Evolutionary conservation across 92 coral and sea anemone genomes (phyloP).

Genomic region (Anthopleura xanthogrammica): DNA sequence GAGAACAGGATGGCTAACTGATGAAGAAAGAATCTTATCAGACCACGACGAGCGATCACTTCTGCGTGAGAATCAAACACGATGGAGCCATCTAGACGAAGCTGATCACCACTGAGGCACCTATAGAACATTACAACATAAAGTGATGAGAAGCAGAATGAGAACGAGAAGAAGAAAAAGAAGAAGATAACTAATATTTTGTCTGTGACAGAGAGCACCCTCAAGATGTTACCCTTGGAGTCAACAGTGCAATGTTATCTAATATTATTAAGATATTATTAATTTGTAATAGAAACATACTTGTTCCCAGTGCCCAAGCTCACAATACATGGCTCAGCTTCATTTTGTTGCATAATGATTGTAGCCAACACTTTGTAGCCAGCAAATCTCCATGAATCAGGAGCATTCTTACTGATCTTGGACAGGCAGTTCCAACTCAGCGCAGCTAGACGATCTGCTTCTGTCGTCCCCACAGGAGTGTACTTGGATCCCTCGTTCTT

Average conservation of each 20-base stretch:
- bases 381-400: conserved; percentile 81
- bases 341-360: conserved; percentile 64
- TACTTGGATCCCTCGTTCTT: conserved; percentile 43
- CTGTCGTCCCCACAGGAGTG: conserved; percentile 57
- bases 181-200: not conserved
- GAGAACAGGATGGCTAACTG: conserved; percentile 58
- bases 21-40: conserved; percentile 58
- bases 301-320: conserved; percentile 95
- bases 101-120: conserved; percentile 84
- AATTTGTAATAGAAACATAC: conserved; percentile 19
- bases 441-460: conserved; percentile 77
- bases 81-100: conserved; percentile 72
- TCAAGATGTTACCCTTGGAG: too few species aligned
- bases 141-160: not conserved
- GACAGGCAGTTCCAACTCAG: conserved; percentile 75
- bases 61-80: conserved; percentile 93
- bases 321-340: conserved; percentile 60
- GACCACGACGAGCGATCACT: conserved; percentile 80
- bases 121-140: conserved; percentile 18
- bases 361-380: conserved; percentile 83
- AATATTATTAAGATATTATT: too few species aligned
- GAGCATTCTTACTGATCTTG: conserved; percentile 55
- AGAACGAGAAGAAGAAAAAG: not conserved
- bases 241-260: too few species aligned
- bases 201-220: too few species aligned